Evolutionary conservation across 1,140 invertebrate genomes (phyloP).

Genomic region (Orussus abietinus): DNA sequence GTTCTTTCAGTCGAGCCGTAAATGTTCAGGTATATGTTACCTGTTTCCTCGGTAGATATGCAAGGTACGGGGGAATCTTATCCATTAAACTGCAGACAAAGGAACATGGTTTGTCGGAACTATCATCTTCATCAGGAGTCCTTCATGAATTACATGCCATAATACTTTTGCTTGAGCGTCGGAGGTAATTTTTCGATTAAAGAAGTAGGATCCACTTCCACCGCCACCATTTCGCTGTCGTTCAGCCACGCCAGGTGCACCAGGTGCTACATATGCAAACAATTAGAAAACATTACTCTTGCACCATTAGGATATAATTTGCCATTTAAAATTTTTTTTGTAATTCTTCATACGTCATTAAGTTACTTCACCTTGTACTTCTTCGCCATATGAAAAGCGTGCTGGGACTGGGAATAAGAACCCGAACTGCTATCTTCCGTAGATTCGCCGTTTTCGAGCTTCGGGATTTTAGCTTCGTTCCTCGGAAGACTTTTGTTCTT

Average conservation of each 20-base stretch:
- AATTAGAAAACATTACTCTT: constrained; percentile 13
- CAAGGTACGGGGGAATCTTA: too few species aligned
- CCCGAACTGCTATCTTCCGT: constrained; percentile 41
- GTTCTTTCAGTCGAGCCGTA: too few species aligned
- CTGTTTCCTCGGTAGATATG: too few species aligned
- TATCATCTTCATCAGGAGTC: too few species aligned
- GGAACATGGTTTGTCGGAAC: too few species aligned
- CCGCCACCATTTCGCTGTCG: constrained; percentile 61
- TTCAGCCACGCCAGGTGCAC: constrained; percentile 58
- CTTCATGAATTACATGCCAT: constrained; percentile 49
- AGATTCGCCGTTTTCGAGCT: constrained; percentile 39
- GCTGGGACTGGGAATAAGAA: constrained; percentile 34
- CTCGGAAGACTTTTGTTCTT: constrained; percentile 49
- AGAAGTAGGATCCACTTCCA: constrained; percentile 63
- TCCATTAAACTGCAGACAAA: too few species aligned
- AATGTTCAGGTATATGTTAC: too few species aligned
- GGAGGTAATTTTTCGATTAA: constrained; percentile 61
- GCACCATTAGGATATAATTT: constrained; percentile 10
- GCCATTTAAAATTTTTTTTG: constrained; percentile 1
- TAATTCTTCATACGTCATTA: constrained; percentile 4
- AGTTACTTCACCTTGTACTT: constrained; percentile 48
- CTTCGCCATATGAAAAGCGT: constrained; percentile 46
- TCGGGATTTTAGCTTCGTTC: constrained; percentile 43
- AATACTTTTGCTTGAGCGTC: constrained; percentile 60
- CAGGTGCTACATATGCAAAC: constrained; percentile 59